Evolutionary conservation across 2,888 invertebrate genomes (phyloP).

Genomic region (Bimastos eiseni): DNA sequence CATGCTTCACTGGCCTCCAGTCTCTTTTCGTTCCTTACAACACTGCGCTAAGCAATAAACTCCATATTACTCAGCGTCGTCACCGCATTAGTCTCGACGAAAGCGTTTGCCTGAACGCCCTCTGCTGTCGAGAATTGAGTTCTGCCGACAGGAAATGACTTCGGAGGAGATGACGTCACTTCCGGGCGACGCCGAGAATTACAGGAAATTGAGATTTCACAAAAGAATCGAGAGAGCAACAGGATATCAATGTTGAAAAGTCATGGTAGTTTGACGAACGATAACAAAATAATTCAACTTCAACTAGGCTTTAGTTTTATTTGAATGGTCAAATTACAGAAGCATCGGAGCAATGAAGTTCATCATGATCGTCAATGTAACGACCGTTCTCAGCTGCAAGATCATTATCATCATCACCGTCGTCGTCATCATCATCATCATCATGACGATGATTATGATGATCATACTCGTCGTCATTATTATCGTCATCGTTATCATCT

Average conservation of each 20-base stretch:
- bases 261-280: neutral
- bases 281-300: neutral
- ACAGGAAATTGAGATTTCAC: neutral
- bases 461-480: neutral
- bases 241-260: neutral
- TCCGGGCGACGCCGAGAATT: neutral
- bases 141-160: slow-evolving; percentile 13
- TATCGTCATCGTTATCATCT: too few relatives aligned
- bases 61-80: neutral
- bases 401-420: neutral
- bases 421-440: too few relatives aligned
- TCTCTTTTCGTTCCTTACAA: neutral
- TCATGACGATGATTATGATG: neutral
- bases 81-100: neutral
- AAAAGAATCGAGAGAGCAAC: neutral
- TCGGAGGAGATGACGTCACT: neutral
- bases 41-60: neutral
- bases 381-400: too few relatives aligned
- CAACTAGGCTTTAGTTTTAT: neutral
- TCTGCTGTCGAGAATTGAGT: neutral
- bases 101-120: neutral
- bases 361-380: neutral
- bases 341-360: neutral
- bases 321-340: neutral
- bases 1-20: neutral